A percentile compares a stretch with the other conserved stretches of the same genome.
These are phyloP conservation scores for Neotoma lepida DNA, from an alignment of 2,113 vertebrate species.

Conservation along the genomic window DNA sequence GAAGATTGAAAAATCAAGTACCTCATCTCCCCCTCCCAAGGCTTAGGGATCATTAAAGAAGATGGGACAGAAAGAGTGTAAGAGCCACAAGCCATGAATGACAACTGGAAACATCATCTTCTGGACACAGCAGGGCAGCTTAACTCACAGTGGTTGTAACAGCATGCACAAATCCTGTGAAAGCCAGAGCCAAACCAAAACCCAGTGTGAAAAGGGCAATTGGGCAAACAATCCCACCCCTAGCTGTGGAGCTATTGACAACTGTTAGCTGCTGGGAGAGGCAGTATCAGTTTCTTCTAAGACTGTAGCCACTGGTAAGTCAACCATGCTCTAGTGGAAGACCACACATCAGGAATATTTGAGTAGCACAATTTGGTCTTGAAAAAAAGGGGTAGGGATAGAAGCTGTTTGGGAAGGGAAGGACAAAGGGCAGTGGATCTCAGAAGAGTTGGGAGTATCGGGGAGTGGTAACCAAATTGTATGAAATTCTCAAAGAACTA, in stretches of 20 bases:
- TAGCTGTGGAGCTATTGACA: not conserved
- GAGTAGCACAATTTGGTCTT: not conserved
- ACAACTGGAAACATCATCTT: not conserved
- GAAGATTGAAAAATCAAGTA: not conserved
- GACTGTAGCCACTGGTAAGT: not conserved
- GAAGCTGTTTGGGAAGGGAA: not conserved
- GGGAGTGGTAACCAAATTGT: not conserved
- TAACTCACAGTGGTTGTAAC: not conserved
- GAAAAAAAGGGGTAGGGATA: not conserved
- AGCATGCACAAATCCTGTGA: not conserved
- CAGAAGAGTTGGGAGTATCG: not conserved
- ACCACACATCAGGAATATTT: not conserved
- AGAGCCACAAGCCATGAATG: not conserved
- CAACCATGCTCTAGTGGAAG: not conserved
- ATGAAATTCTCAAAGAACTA: not conserved
- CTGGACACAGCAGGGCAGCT: not conserved
- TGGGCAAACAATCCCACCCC: not conserved
- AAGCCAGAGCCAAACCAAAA: not conserved
- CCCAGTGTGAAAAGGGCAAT: not conserved
- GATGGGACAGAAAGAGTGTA: not conserved
- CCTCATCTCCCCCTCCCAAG: not conserved
- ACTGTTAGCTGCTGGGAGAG: not conserved
- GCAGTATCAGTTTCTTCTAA: not conserved
- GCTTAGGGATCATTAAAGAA: not conserved
- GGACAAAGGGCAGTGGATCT: not conserved